Conservation (phyloP, 2,113 vertebrate species). For the Capra hircus region DNA sequence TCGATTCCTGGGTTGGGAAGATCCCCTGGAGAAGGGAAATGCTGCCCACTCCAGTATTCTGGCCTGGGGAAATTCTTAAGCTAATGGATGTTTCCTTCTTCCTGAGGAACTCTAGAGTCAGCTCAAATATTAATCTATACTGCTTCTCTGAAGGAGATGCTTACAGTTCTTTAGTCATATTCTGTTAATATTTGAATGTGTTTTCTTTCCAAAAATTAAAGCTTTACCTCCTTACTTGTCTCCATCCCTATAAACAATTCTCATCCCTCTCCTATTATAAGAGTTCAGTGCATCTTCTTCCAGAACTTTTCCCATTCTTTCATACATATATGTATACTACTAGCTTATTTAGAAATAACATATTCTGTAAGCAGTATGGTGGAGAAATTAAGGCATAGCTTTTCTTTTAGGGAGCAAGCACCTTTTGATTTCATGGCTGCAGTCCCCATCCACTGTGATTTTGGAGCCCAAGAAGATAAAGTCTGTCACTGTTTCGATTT, state of each 20-base stretch:
- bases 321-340: background rate
- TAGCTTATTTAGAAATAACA: background rate
- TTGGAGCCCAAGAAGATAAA: background rate
- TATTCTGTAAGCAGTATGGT: too few species aligned
- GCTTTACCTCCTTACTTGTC: background rate
- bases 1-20: background rate
- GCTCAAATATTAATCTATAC: background rate
- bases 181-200: background rate
- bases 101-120: background rate
- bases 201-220: background rate
- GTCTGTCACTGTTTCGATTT: background rate
- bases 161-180: background rate
- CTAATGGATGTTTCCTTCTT: background rate
- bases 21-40: background rate
- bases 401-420: background rate
- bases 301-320: background rate
- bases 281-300: background rate
- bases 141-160: background rate
- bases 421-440: background rate
- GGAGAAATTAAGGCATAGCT: background rate
- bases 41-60: background rate
- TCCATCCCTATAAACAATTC: background rate
- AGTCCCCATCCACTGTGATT: background rate
- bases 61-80: background rate
- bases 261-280: background rate